A percentile compares a stretch with the other conserved stretches of the same genome.
Conservation (phyloP, 2,113 vertebrate genomes). For the Zosterops borbonicus region DNA sequence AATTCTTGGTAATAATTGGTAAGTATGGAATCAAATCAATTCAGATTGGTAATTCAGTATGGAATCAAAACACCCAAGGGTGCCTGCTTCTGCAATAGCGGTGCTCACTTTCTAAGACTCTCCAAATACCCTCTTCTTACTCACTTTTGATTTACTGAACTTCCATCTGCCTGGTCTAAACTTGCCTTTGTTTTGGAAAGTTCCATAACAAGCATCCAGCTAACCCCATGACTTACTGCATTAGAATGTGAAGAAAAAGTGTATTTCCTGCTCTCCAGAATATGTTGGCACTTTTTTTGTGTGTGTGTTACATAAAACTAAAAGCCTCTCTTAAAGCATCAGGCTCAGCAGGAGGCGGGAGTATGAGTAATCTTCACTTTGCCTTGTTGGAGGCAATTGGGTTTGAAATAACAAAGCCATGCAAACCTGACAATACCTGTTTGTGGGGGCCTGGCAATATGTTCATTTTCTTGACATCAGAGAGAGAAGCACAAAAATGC, state of each 20-base stretch:
- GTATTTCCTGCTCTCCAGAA: not conserved
- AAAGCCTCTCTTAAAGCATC: not conserved
- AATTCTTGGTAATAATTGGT: not conserved
- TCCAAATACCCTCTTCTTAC: not conserved
- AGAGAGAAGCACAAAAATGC: not conserved
- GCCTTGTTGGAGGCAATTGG: slow-evolving; percentile 23
- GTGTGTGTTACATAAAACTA: not conserved
- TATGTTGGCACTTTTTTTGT: not conserved
- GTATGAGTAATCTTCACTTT: slow-evolving; percentile 17
- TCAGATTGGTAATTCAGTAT: not conserved
- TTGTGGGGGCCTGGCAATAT: not conserved
- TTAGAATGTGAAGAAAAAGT: not conserved
- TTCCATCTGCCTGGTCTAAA: not conserved
- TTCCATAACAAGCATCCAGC: not conserved
- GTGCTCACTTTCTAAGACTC: not conserved
- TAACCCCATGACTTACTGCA: not conserved
- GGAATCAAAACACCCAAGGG: not conserved
- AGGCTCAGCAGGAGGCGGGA: not conserved
- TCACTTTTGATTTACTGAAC: not conserved
- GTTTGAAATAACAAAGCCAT: slow-evolving; percentile 30
- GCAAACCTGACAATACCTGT: not conserved
- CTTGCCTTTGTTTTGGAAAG: not conserved
- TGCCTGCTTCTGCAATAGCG: not conserved
- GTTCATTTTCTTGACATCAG: not conserved
- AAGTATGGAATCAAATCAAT: not conserved